Evolutionary conservation across 2,888 invertebrate genomes (phyloP), one percentile per base, ranked within the genome.

Genomic region (Calephelis perditalis): DNA sequence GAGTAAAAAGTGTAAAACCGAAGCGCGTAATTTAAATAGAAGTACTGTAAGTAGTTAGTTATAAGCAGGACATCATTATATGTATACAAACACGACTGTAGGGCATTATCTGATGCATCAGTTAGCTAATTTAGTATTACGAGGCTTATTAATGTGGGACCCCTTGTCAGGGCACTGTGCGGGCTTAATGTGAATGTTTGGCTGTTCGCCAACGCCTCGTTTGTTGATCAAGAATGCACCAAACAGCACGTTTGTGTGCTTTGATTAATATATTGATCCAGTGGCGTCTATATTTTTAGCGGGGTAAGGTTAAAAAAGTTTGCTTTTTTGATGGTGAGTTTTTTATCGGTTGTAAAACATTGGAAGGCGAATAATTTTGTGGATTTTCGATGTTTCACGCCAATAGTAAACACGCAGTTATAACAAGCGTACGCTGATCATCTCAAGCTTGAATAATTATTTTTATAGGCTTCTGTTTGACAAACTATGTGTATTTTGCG

Each of bases 71-170:
- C 9, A 5, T 26, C 12, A 49, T 15, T 15, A 49, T 49, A 15
- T 15, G 15, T 15, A 49, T 47, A 47, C 15, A 47, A 47, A 47
- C 47, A 47, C 15, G 26, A 49, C 15, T 49, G 9, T 8, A 15
- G 49, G 9, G 10, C 10, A 15, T 49, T 61, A 66, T 64, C 61
- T 61, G 59, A 44, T 59, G 61, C 58, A 63, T 63, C 66, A 63
- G 60, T 49, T 59, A 47, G 62, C 63, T 68, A 69, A 65, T 69
- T 65, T 65, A 66, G 60, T 62, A 64, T 65, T 61, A 63, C 64
- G 59, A 62, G 62, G 62, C 67, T 67, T 68, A 68, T 67, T 68
- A 66, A 69, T 69, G 63, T 63, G 56, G 63, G 67, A 56, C 60
- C 63, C 60, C 63, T 58, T 58, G 65, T 66, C 65, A 60, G 64